phyloP scores from a whole-genome alignment of 2,113 vertebrate species.

The Xiphophorus maculatus region DNA sequence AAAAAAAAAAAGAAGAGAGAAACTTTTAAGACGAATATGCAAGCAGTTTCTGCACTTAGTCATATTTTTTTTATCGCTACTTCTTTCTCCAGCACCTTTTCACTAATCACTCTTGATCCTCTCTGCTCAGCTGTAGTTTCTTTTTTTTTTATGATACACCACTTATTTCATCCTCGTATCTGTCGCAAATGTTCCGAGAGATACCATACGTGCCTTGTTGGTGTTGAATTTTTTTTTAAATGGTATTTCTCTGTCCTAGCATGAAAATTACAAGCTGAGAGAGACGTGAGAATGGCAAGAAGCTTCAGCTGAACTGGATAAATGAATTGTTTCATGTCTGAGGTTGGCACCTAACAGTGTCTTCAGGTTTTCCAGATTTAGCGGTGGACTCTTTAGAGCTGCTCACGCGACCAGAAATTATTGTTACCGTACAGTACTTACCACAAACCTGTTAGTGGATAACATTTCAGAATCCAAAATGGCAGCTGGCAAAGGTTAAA shows the following conservation, averaged over 20 bases:
- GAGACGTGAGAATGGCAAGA: neutral
- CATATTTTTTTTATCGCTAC: constrained; percentile 53
- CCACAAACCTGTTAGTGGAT: neutral
- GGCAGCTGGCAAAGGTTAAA: constrained; percentile 2
- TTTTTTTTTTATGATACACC: constrained; percentile 5
- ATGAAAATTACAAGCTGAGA: neutral
- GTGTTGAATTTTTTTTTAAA: neutral
- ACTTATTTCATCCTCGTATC: neutral
- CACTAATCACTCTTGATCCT: constrained; percentile 35
- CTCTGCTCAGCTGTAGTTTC: constrained; percentile 5
- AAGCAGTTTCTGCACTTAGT: constrained; percentile 53
- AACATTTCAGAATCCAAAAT: neutral
- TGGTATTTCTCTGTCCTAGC: constrained; percentile 3
- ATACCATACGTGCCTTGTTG: constrained; percentile 39
- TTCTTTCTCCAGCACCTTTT: constrained; percentile 34
- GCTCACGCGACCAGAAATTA: constrained; percentile 12
- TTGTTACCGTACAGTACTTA: constrained; percentile 10
- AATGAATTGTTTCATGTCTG: neutral
- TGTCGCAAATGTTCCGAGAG: constrained; percentile 6
- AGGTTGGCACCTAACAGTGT: neutral
- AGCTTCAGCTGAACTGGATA: neutral
- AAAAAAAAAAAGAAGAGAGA: neutral
- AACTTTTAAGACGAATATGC: constrained; percentile 57
- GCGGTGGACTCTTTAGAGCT: constrained; percentile 37
- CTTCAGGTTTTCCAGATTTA: constrained; percentile 18